Base-by-base conservation (phyloP, 2,888 invertebrate genomes). In the Aromia moschata region DNA sequence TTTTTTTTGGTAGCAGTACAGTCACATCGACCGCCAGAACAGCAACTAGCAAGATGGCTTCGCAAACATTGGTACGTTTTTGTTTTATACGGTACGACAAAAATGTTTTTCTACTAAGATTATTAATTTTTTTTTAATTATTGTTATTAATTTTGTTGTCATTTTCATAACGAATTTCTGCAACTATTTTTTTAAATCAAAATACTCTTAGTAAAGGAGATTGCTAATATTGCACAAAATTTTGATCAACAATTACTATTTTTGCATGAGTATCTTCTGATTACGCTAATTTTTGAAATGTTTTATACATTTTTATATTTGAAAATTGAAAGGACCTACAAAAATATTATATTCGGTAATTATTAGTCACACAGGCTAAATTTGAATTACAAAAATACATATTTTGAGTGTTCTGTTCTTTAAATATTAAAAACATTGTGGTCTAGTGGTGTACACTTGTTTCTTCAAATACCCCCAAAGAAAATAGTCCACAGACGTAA, bases 21-120 rank as follows among this genome's bases (percentile, higher is more conserved):
- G 65, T 68, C 62, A 36, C 51, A 55, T 57, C 55, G 53, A 60
- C 62, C 41, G 56, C 44, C 56, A 53, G 36, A 58, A 49, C 49
- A 61, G 49, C 43, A 44, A 46, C 56, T 47, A 46, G 54, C 31
- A 67, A 64, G 62, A 70, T 70, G 68, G 62, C 64, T 62, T 66
- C 67, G 46, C 57, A 62, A 53, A 62, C 43, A 41, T 51, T 67
- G 68, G 70, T 70, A 64, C 20, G 46, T 53, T 43, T 40, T 25
- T 43, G 9, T 33, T n/a, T 46, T n/a, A n/a, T 46, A 11, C 1
- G 12, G 12, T 37, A 1, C 7, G 1, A 7, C 11, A 37, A n/a
- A 11, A 11, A 11, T 37, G 12, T 12, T 2, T 37, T 37, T 1
- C 5, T 11, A 10, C 11, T 37, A 37, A 11, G 12, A 12, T 37